Percentiles rank a stretch among this genome's conserved stretches.
These are phyloP conservation scores for Pangasianodon gigas DNA, from an alignment of 2,113 vertebrate genomes.

Conservation along the genomic window DNA sequence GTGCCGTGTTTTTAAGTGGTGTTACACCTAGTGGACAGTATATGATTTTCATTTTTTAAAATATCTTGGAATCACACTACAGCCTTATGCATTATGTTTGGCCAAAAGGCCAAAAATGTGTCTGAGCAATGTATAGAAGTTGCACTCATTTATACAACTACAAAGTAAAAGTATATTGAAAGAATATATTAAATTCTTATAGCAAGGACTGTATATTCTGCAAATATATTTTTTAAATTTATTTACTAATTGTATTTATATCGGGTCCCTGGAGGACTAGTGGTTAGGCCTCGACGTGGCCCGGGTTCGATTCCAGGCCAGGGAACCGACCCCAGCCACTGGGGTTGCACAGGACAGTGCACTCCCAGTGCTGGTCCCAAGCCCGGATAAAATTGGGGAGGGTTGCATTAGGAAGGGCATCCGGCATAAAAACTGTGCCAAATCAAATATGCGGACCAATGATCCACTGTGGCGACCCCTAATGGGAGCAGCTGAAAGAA, in stretches of 20 bases:
- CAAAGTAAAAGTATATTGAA: neutral
- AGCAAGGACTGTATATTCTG: neutral
- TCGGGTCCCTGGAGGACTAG: no score
- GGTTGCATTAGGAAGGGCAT: no score
- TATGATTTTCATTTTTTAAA: neutral
- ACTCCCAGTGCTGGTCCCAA: no score
- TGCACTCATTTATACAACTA: neutral
- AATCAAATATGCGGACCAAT: no score
- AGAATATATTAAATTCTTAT: neutral
- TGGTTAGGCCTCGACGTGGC: no score
- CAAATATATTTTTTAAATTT: neutral
- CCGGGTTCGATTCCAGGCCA: no score
- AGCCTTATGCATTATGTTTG: neutral
- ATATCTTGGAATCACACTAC: neutral
- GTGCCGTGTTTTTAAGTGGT: neutral
- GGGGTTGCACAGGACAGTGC: no score
- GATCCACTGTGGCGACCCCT: no score
- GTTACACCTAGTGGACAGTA: neutral
- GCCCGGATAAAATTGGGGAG: no score
- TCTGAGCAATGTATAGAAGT: neutral
- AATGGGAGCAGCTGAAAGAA: no score
- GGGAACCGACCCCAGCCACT: no score
- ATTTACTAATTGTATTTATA: neutral
- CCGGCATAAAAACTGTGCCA: no score
- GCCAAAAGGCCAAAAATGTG: neutral